phyloP scores from a whole-genome alignment of 2,888 invertebrate species.

The Allygus modestus region DNA sequence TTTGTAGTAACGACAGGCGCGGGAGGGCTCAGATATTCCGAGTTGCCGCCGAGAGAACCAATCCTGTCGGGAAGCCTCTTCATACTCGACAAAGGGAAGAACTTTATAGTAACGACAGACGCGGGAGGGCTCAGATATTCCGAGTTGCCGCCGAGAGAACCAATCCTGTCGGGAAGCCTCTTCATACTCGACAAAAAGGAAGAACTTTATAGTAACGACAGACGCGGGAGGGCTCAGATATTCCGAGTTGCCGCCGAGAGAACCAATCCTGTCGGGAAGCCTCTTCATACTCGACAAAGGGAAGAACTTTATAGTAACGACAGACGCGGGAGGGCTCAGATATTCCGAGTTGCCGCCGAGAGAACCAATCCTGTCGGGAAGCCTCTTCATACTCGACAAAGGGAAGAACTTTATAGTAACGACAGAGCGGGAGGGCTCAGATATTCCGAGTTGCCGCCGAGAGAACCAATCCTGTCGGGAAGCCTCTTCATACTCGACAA shows the following conservation, averaged over 20 bases:
- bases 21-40: background rate
- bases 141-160: background rate
- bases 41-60: no score
- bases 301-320: conserved; percentile 4
- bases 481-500: background rate
- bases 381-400: conserved; percentile 1
- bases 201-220: background rate
- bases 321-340: background rate
- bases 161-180: background rate
- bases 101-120: background rate
- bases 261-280: no score
- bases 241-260: no score
- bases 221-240: background rate
- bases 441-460: no score
- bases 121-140: background rate
- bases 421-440: background rate
- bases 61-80: no score
- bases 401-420: conserved; percentile 8
- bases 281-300: conserved; percentile 2
- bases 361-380: background rate
- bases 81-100: conserved; percentile 18
- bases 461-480: no score
- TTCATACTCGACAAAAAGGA: conserved; percentile 13
- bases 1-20: background rate
- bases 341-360: background rate